Evolutionary conservation across 2,113 vertebrate genomes (phyloP).

Genomic region (Myotis lucifugus): DNA sequence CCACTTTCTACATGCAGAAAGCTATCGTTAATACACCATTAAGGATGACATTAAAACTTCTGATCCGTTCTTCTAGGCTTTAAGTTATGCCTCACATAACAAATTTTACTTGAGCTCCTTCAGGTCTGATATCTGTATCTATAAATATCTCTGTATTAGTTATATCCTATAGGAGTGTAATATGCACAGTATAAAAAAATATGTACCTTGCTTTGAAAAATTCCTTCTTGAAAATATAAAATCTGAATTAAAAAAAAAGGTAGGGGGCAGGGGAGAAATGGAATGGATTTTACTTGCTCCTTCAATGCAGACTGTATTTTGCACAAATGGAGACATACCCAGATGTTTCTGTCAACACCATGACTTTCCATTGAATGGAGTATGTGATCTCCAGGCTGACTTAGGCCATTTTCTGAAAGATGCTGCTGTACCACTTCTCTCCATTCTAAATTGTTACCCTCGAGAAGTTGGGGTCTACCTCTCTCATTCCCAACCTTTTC

Average conservation of each 20-base stretch:
- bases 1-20: slow-evolving; percentile 31
- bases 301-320: slow-evolving; percentile 17
- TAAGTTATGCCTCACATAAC: slow-evolving; percentile 45
- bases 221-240: slow-evolving; percentile 24
- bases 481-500: neutral
- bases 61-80: slow-evolving; percentile 28
- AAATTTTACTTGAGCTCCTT: slow-evolving; percentile 27
- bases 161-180: slow-evolving; percentile 14
- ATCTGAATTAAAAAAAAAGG: neutral
- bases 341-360: neutral
- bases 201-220: slow-evolving; percentile 26
- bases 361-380: neutral
- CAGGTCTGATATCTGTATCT: neutral
- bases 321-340: neutral
- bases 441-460: neutral
- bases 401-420: slow-evolving; percentile 2
- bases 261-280: neutral
- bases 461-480: neutral
- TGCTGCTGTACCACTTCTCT: neutral
- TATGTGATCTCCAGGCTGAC: neutral
- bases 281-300: neutral
- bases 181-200: slow-evolving; percentile 8
- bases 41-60: slow-evolving; percentile 53
- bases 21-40: slow-evolving; percentile 41
- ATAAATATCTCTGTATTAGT: slow-evolving; percentile 31